These are phyloP conservation scores for Quadroppia sp. DNA, from an alignment of 2,888 invertebrate genomes.

Conservation along the genomic window DNA sequence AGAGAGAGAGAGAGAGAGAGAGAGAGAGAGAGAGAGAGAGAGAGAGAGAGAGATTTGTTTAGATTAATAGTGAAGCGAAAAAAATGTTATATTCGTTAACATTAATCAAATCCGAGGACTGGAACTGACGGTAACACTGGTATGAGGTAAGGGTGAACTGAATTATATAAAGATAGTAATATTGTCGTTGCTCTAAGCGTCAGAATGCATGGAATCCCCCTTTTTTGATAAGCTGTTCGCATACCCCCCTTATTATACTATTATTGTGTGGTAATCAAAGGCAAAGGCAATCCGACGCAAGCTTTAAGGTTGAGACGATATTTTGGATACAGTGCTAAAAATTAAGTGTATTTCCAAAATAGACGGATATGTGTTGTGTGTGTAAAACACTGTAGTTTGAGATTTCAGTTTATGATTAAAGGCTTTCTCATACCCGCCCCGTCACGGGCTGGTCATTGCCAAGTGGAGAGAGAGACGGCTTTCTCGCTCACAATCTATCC, in stretches of 20 bases:
- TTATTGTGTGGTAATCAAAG: neutral
- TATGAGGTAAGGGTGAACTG: neutral
- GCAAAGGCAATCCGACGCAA: neutral
- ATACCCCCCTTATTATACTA: conserved; percentile 20
- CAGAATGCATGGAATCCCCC: neutral
- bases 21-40: neutral
- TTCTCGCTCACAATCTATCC: neutral
- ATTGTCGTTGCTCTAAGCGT: neutral
- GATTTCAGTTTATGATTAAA: conserved; percentile 20
- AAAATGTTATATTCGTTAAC: too few species aligned
- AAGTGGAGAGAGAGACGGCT: neutral
- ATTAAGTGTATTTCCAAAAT: conserved; percentile 5
- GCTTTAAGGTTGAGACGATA: neutral
- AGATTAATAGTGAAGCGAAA: conserved; percentile 5
- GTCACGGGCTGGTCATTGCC: conserved; percentile 21
- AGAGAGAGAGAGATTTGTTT: too few species aligned
- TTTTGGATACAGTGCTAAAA: conserved; percentile 21
- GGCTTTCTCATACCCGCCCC: conserved; percentile 22
- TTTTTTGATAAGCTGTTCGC: conserved; percentile 1
- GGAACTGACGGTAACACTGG: neutral
- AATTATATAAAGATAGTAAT: neutral
- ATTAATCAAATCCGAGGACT: conserved; percentile 7
- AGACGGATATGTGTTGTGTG: neutral
- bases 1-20: neutral
- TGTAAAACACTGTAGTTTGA: neutral